Percentiles rank a stretch among this genome's conserved stretches.
phyloP scores from a whole-genome alignment of 2,113 vertebrate genomes.

The Tachysurus vachellii region DNA sequence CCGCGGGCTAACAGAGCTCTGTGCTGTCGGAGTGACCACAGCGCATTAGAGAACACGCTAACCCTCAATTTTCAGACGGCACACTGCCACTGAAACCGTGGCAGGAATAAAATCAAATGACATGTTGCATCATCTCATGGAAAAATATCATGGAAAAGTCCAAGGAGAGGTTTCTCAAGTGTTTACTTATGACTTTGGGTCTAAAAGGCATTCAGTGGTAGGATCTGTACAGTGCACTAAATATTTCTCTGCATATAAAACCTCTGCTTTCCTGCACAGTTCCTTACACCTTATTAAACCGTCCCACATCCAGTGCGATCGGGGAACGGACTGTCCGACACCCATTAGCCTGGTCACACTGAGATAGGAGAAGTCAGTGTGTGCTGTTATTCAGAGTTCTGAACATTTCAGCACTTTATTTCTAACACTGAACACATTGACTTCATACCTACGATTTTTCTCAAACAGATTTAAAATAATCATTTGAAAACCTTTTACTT shows the following conservation, averaged over 20 bases:
- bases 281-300: neutral
- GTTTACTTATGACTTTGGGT: neutral
- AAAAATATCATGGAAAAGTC: conserved; percentile 28
- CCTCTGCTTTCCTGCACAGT: neutral
- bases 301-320: neutral
- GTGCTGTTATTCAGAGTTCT: too few species aligned
- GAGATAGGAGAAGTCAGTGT: too few species aligned
- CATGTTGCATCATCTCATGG: conserved; percentile 39
- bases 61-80: conserved; percentile 35
- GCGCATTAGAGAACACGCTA: conserved; percentile 12
- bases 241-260: neutral
- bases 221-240: neutral
- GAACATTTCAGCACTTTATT: neutral
- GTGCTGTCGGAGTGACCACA: conserved; percentile 37
- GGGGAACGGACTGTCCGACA: neutral
- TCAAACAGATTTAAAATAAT: neutral
- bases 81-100: conserved; percentile 16
- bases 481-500: too few species aligned
- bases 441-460: neutral
- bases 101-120: conserved; percentile 23
- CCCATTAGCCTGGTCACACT: too few species aligned
- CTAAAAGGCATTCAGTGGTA: neutral
- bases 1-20: conserved; percentile 21
- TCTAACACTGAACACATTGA: neutral
- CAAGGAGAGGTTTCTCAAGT: neutral